Percentiles rank a stretch among this genome's conserved stretches.
Conservation (phyloP, 2,797 vertebrate species). For the Pteropus rufus region DNA sequence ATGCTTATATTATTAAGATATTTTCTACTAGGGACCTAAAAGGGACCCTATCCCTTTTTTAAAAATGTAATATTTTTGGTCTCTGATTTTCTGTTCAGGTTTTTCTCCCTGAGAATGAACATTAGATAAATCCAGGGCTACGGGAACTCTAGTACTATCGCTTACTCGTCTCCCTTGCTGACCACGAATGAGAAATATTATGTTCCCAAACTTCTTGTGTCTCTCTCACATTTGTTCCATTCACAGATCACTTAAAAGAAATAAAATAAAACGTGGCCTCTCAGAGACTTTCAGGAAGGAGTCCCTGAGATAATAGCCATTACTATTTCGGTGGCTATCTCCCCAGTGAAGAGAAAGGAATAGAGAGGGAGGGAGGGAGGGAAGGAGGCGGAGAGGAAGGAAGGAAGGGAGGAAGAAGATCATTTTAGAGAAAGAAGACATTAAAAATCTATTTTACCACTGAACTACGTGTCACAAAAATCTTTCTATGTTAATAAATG, state of each 20-base stretch:
- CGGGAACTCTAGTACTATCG: neutral
- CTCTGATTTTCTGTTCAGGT: neutral
- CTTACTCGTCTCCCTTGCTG: neutral
- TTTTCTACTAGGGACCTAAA: slow-evolving; percentile 50
- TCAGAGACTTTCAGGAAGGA: neutral
- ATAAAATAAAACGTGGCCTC: neutral
- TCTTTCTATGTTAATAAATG: neutral
- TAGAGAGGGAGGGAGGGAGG: neutral
- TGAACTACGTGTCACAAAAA: neutral
- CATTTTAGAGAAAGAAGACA: neutral
- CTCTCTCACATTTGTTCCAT: neutral
- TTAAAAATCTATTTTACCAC: neutral
- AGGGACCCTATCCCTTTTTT: neutral
- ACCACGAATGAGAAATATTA: slow-evolving; percentile 10
- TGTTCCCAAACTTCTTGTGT: neutral
- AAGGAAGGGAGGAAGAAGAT: neutral
- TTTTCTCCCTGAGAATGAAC: neutral
- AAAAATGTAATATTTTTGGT: neutral
- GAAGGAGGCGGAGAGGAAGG: too few species aligned
- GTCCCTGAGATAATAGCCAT: neutral
- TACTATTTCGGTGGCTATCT: neutral
- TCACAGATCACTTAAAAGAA: neutral
- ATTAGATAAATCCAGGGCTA: neutral
- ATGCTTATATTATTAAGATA: slow-evolving; percentile 48
- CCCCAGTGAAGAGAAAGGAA: neutral